Evolutionary conservation across 2,888 invertebrate genomes (phyloP).

Genomic region (Liopterus haemorrhoidalis): DNA sequence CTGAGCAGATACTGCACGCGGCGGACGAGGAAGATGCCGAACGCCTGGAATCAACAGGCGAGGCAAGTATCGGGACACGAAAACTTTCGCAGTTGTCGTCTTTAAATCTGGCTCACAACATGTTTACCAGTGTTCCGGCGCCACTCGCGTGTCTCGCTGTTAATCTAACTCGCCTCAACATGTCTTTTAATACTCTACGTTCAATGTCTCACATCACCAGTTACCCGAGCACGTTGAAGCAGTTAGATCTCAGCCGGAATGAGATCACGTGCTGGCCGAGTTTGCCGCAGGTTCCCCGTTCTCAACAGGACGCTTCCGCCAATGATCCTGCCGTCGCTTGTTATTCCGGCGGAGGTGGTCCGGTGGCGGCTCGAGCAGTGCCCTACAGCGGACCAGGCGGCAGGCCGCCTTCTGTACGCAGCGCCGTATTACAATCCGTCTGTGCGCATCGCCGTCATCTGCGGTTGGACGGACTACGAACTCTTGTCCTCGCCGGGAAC

Average conservation of each 20-base stretch:
- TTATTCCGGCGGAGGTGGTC: constrained; percentile 25
- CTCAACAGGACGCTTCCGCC: constrained; percentile 48
- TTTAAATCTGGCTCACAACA: constrained; percentile 85
- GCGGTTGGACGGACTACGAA: constrained; percentile 72
- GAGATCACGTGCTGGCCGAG: constrained; percentile 87
- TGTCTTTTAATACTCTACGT: constrained; percentile 79
- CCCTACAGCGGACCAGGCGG: too few species aligned
- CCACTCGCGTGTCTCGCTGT: constrained; percentile 88
- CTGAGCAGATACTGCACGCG: constrained; percentile 57
- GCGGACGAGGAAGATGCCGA: constrained; percentile 54
- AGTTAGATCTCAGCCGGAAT: constrained; percentile 89
- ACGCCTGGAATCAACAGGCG: too few species aligned
- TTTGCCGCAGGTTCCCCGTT: constrained; percentile 72
- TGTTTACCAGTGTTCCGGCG: constrained; percentile 79
- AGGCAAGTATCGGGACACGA: too few species aligned
- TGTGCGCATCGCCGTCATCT: constrained; percentile 81
- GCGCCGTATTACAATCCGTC: constrained; percentile 70
- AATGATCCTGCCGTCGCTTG: too few species aligned
- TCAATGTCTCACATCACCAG: constrained; percentile 84
- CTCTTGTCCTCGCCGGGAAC: constrained; percentile 83
- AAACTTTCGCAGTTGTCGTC: constrained; percentile 62
- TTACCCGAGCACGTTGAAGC: constrained; percentile 83
- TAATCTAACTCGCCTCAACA: constrained; percentile 76
- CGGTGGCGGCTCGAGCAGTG: constrained; percentile 36
- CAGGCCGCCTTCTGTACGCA: constrained; percentile 58